phyloP scores from a whole-genome alignment of 2,888 invertebrate species.

The Folsomia candida region DNA sequence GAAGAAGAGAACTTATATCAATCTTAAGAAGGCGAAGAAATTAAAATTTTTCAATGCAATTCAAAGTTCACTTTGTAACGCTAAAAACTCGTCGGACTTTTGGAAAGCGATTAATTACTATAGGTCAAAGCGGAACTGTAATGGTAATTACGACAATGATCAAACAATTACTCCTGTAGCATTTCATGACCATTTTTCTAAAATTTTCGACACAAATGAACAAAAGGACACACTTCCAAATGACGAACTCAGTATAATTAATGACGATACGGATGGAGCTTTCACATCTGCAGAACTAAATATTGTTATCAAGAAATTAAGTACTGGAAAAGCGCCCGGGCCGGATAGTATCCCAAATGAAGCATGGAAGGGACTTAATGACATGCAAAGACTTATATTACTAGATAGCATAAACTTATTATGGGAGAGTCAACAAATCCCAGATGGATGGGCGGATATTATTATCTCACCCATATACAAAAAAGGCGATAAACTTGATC shows the following conservation, averaged over 20 bases:
- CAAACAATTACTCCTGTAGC: neutral
- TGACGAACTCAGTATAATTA: neutral
- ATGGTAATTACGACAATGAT: too few relatives aligned
- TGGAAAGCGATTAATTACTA: neutral
- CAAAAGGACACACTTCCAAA: neutral
- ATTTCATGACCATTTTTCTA: neutral
- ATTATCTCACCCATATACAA: conserved; percentile 8
- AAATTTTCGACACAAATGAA: neutral
- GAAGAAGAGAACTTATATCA: too few relatives aligned
- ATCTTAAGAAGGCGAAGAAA: too few relatives aligned
- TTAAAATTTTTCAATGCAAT: too few relatives aligned
- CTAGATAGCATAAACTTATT: neutral
- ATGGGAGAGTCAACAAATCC: neutral
- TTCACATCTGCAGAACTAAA: neutral
- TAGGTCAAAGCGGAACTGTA: neutral
- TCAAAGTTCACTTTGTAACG: neutral
- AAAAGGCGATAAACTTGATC: conserved; percentile 6
- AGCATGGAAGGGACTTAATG: conserved; percentile 1
- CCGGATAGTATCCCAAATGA: conserved; percentile 17
- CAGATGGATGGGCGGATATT: neutral
- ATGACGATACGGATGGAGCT: neutral
- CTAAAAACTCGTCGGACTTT: neutral
- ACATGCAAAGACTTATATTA: neutral
- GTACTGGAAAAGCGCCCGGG: conserved; percentile 9
- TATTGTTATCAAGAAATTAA: neutral